A percentile compares a stretch with the other conserved stretches of the same genome.
Conservation (phyloP, 2,888 invertebrate species). For the Adelognathus sp. region DNA sequence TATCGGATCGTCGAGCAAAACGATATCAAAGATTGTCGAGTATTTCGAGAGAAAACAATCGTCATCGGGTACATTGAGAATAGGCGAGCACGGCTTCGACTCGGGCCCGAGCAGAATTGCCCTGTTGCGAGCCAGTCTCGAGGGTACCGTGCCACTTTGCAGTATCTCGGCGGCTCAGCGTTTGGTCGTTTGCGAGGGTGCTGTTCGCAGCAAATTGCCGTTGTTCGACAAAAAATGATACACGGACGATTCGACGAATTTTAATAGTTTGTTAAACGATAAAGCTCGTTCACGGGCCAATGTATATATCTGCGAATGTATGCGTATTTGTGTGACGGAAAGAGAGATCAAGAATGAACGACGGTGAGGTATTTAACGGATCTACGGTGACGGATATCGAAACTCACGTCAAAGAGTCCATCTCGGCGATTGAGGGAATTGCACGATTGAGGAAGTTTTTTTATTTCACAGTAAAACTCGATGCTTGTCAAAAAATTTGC, state of each 20-base stretch:
- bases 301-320: slow-evolving; percentile 33
- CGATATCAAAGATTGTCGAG: slow-evolving; percentile 92
- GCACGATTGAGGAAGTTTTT: not conserved
- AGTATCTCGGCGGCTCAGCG: slow-evolving; percentile 84
- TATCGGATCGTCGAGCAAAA: slow-evolving; percentile 80
- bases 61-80: slow-evolving; percentile 76
- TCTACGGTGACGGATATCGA: too few species aligned
- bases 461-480: slow-evolving; percentile 9
- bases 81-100: slow-evolving; percentile 72
- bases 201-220: slow-evolving; percentile 92
- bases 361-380: slow-evolving; percentile 16
- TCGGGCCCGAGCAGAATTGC: slow-evolving; percentile 74
- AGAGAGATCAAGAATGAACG: slow-evolving; percentile 24
- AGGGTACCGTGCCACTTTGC: slow-evolving; percentile 81
- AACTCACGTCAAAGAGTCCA: too few species aligned
- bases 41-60: slow-evolving; percentile 90
- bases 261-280: not conserved
- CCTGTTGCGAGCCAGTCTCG: slow-evolving; percentile 76
- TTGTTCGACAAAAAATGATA: slow-evolving; percentile 89
- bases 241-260: slow-evolving; percentile 36
- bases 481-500: not conserved
- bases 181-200: slow-evolving; percentile 92
- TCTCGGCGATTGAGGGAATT: not conserved
- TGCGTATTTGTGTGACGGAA: slow-evolving; percentile 27
- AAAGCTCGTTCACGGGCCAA: not conserved